These are phyloP conservation scores for Notechis scutatus DNA, from an alignment of 2,113 vertebrate species.

Conservation along the genomic window DNA sequence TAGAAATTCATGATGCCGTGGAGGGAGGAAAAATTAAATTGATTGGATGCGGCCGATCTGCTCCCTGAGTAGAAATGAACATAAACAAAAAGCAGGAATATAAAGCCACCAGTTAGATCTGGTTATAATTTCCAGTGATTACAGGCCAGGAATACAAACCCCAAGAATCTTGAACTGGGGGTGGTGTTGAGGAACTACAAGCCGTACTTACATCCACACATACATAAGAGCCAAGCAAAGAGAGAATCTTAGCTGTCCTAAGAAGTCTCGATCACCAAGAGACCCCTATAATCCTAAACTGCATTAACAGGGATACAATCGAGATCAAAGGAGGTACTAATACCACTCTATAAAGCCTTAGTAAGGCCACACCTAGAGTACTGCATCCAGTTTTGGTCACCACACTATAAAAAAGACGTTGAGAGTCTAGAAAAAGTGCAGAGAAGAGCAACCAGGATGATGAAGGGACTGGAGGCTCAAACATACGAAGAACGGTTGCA, in stretches of 20 bases:
- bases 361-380: too few relatives aligned
- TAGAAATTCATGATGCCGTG: conserved; percentile 55
- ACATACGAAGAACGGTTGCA: too few relatives aligned
- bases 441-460: too few relatives aligned
- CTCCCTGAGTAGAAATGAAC: conserved; percentile 59
- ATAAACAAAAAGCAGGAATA: conserved; percentile 63
- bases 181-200: conserved; percentile 28
- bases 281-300: background rate
- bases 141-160: conserved; percentile 65
- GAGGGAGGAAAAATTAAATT: conserved; percentile 58
- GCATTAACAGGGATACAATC: too few relatives aligned
- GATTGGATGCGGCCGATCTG: conserved; percentile 45
- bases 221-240: background rate
- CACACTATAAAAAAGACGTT: too few relatives aligned
- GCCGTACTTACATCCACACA: conserved; percentile 33
- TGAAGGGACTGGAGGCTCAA: too few relatives aligned
- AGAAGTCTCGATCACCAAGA: conserved; percentile 55
- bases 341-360: too few relatives aligned
- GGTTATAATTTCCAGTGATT: conserved; percentile 67
- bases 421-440: too few relatives aligned
- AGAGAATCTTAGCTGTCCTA: conserved; percentile 24
- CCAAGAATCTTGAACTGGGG: conserved; percentile 68
- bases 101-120: conserved; percentile 58
- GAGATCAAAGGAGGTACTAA: too few relatives aligned
- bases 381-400: too few relatives aligned